A percentile compares a stretch with the other conserved stretches of the same genome.
Evolutionary conservation across 2,113 vertebrate species (phyloP).

Genomic region (Cettia cetti): DNA sequence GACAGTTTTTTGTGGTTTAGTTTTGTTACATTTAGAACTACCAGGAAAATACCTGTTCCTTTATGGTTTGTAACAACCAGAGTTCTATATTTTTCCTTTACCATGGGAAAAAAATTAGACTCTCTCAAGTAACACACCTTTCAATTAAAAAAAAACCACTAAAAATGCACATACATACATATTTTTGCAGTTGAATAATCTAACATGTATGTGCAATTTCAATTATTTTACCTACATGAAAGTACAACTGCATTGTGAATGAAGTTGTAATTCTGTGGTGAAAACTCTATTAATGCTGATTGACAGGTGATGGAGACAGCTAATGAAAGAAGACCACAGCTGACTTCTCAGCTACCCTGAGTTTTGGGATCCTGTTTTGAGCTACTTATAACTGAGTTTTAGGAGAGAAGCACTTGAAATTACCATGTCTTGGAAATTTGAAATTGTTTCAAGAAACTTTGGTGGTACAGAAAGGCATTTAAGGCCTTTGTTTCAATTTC

Average conservation of each 20-base stretch:
- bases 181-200: not conserved
- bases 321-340: not conserved
- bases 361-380: not conserved
- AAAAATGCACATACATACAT: not conserved
- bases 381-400: not conserved
- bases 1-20: not conserved
- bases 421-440: not conserved
- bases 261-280: not conserved
- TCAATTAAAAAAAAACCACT: not conserved
- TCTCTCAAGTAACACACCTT: not conserved
- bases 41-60: not conserved
- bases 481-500: not conserved
- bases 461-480: not conserved
- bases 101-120: not conserved
- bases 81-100: not conserved
- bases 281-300: not conserved
- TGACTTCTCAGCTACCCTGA: not conserved
- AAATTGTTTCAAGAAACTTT: not conserved
- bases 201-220: not conserved
- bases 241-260: not conserved
- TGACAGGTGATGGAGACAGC: no score
- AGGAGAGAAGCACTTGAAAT: not conserved
- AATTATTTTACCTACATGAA: not conserved
- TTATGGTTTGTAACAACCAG: not conserved
- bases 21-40: not conserved